Evolutionary conservation across 2,797 vertebrate species (phyloP), one percentile per base, ranked within the genome.

Genomic region (Podargus strigoides): DNA sequence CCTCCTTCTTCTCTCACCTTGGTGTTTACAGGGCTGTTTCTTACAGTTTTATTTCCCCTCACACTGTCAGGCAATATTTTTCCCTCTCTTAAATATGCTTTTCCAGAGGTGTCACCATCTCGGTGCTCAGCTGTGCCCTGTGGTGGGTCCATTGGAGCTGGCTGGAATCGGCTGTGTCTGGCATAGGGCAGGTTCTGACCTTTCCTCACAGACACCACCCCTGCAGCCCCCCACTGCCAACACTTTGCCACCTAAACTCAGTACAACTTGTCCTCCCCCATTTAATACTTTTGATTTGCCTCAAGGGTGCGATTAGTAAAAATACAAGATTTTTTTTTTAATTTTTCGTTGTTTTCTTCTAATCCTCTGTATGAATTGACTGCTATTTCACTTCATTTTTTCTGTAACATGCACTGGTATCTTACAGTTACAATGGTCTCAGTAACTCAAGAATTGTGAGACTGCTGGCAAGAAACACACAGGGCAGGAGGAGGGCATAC

Each of bases 331-430:
- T 32, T 37, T 17, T 86, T 41, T 22, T 1, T 24, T 52, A 14
- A 27, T 50, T 50, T 56, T 30, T 37, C 47, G 3, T 62, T 36
- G 2, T 62, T 67, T 67, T 22, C 7, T n/a, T 73, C 22, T 62
- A 53, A 39, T 59, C 2, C 0, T 42, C 12, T 55, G 3, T 36
- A 16, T 73, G 49, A 53, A 63, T 74, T 59, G 52, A 52, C 5
- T 3, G 2, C 12, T 62, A 26, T 76, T 78, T 62, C 42, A 36
- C 18, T 55, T 66, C 3, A 56, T 55, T n/a, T 78, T 66, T 87
- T 37, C 44, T 19, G 90, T 92, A 66, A n/a, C 3, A 36, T 2
- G 0, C 5, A 7, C 8, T 30, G 3, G 1, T 62, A 22, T 24
- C n/a, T 46, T 34, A 53, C 2, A 1, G 20, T 55, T 70, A 47